These are phyloP conservation scores for Myoxocephalus aenaeus DNA, from an alignment of 2,797 vertebrate species.

Conservation along the genomic window DNA sequence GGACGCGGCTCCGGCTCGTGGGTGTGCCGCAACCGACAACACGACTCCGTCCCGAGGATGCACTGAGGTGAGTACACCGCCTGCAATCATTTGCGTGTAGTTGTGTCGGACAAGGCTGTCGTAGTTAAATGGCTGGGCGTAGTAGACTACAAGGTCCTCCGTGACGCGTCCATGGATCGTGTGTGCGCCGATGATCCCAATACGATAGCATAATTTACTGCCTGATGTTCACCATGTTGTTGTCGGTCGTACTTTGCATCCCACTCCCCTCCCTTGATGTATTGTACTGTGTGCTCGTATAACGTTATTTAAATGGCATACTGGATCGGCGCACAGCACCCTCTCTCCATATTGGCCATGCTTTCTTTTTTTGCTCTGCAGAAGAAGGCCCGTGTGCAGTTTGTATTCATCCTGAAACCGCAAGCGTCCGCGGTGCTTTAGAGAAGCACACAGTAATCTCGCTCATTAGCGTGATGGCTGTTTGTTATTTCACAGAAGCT, in stretches of 20 bases:
- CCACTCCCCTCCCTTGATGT: background rate
- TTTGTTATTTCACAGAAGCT: background rate
- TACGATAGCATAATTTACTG: background rate
- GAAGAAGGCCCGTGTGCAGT: background rate
- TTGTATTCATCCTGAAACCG: background rate
- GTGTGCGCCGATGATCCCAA: background rate
- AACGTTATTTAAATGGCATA: background rate
- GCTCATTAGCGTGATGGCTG: conserved; percentile 1
- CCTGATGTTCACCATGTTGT: conserved; percentile 15
- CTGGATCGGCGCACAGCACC: background rate
- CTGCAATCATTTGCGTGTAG: background rate
- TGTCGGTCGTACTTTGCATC: background rate
- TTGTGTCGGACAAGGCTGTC: background rate
- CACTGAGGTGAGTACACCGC: conserved; percentile 76
- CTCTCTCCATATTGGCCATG: background rate
- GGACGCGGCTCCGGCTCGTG: conserved; percentile 44
- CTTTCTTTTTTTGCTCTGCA: background rate
- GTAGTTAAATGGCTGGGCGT: conserved; percentile 31
- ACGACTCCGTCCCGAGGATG: conserved; percentile 70
- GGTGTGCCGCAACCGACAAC: conserved; percentile 67
- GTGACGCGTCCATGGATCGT: conserved; percentile 33
- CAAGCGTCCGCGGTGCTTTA: background rate
- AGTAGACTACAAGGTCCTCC: conserved; percentile 14
- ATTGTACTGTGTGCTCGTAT: background rate
- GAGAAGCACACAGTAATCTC: background rate